A percentile compares a stretch with the other conserved stretches of the same genome.
Conservation (phyloP, 2,113 vertebrate genomes). For the Cyprinodon variegatus region DNA sequence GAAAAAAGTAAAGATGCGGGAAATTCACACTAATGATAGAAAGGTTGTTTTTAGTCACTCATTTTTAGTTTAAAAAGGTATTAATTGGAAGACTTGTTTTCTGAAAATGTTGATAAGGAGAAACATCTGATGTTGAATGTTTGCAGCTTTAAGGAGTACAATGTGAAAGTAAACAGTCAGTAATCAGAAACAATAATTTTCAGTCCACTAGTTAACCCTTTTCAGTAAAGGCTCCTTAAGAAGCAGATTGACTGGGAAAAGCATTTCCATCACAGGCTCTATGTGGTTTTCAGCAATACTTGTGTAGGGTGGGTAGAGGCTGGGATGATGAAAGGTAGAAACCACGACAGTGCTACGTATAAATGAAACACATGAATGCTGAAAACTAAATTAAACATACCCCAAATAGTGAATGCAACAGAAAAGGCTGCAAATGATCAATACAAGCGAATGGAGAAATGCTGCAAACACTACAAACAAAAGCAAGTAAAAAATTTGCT, state of each 20-base stretch:
- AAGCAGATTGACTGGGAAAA: not conserved
- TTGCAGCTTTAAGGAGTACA: not conserved
- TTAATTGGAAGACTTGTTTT: slow-evolving; percentile 22
- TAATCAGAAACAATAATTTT: not conserved
- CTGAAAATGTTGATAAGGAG: not conserved
- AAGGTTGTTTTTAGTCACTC: slow-evolving; percentile 41
- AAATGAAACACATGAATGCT: too few species aligned
- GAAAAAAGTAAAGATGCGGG: slow-evolving; percentile 21
- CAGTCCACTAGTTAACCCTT: not conserved
- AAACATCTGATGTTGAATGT: not conserved
- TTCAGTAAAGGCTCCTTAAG: not conserved
- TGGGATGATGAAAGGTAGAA: too few species aligned
- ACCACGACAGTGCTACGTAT: too few species aligned
- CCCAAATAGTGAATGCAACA: too few species aligned
- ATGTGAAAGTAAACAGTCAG: not conserved
- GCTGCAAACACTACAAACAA: too few species aligned
- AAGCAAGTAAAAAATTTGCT: too few species aligned
- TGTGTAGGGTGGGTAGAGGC: not conserved
- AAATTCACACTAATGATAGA: slow-evolving; percentile 44
- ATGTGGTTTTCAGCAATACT: not conserved
- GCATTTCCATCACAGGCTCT: not conserved
- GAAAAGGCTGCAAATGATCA: too few species aligned
- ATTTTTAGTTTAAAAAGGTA: slow-evolving; percentile 24
- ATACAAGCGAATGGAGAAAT: too few species aligned
- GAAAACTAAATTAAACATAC: too few species aligned